A percentile compares a stretch with the other conserved stretches of the same genome.
These are phyloP conservation scores for Papilio dardanus DNA, from an alignment of 1,140 invertebrate species.

Conservation along the genomic window DNA sequence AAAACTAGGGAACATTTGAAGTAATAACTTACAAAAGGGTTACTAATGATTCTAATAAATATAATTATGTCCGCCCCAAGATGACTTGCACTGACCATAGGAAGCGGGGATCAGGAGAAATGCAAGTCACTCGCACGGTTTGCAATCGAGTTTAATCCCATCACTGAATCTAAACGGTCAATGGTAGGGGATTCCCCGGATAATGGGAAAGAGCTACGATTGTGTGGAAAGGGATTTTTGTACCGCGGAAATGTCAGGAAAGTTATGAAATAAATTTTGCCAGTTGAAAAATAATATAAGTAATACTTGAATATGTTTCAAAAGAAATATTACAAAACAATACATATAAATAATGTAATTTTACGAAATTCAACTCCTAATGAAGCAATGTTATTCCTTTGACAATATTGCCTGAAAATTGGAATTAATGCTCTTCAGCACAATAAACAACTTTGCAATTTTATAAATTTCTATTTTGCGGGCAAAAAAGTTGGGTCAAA, in stretches of 20 bases:
- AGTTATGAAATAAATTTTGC: background rate
- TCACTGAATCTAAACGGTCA: conserved; percentile 9
- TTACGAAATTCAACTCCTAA: too few species aligned
- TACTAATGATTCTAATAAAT: conserved; percentile 60
- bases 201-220: background rate
- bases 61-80: conserved; percentile 55
- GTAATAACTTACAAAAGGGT: conserved; percentile 52
- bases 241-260: background rate
- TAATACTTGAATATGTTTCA: too few species aligned
- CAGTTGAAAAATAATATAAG: background rate
- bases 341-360: too few species aligned
- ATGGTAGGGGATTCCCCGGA: conserved; percentile 24
- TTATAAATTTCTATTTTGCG: too few species aligned
- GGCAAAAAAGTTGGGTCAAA: too few species aligned
- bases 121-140: conserved; percentile 57
- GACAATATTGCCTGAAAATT: too few species aligned
- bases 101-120: conserved; percentile 52
- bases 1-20: conserved; percentile 36
- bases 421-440: too few species aligned
- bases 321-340: too few species aligned
- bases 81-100: conserved; percentile 66
- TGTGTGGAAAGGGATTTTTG: background rate
- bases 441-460: too few species aligned
- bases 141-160: conserved; percentile 32
- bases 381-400: too few species aligned